Evolutionary conservation across 2,113 vertebrate genomes (phyloP).

Genomic region (Paraplagusia blochii): DNA sequence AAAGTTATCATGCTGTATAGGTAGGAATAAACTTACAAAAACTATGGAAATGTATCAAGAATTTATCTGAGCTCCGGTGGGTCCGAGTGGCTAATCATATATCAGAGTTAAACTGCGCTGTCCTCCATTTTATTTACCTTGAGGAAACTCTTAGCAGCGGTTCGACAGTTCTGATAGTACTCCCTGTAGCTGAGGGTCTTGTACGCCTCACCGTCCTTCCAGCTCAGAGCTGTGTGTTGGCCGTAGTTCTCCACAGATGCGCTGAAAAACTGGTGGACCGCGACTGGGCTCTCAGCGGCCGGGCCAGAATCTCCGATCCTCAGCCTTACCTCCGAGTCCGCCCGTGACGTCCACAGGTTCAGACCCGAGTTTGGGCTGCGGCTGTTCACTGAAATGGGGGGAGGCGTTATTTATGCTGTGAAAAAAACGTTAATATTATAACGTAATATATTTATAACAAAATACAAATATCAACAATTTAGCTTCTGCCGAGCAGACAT

Average conservation of each 20-base stretch:
- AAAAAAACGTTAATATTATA: too few relatives aligned
- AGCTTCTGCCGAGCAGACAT: too few relatives aligned
- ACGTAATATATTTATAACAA: too few relatives aligned
- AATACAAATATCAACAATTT: too few relatives aligned
- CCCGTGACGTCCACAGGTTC: slow-evolving; percentile 75
- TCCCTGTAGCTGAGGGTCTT: slow-evolving; percentile 75
- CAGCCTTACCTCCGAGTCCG: slow-evolving; percentile 79
- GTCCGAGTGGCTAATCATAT: neutral
- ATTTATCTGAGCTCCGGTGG: neutral
- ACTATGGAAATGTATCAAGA: too few relatives aligned
- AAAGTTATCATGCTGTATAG: too few relatives aligned
- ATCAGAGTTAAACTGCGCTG: neutral
- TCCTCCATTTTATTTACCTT: slow-evolving; percentile 75
- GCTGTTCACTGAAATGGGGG: neutral
- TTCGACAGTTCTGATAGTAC: slow-evolving; percentile 83
- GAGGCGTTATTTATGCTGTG: neutral
- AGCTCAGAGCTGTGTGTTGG: slow-evolving; percentile 72
- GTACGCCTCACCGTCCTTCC: slow-evolving; percentile 77
- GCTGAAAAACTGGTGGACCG: slow-evolving; percentile 78
- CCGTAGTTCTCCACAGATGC: slow-evolving; percentile 72
- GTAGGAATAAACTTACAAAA: too few relatives aligned
- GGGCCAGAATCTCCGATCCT: slow-evolving; percentile 75
- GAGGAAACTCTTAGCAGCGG: slow-evolving; percentile 84
- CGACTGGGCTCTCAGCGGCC: slow-evolving; percentile 76
- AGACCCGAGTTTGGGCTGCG: neutral